Conservation (phyloP, 1,140 invertebrate genomes). For the Tetraneura akinire region DNA sequence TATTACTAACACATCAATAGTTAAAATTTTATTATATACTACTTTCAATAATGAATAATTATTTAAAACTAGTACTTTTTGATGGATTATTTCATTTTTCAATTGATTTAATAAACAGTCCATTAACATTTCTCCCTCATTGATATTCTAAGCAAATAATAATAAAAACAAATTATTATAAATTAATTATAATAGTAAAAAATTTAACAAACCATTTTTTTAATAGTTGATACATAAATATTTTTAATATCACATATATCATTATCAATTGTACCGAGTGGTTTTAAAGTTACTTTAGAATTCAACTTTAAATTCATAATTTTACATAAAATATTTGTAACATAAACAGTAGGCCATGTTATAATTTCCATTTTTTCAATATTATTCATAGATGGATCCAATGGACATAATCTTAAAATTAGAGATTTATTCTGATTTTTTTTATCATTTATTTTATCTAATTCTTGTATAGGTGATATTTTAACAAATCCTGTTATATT, state of each 20-base stretch:
- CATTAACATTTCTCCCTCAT: not conserved
- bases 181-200: not conserved
- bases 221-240: conserved; percentile 5
- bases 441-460: not conserved
- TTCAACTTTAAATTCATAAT: conserved; percentile 14
- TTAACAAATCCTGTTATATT: conserved; percentile 15
- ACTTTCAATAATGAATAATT: not conserved
- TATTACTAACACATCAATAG: conserved; percentile 5
- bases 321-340: conserved; percentile 9
- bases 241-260: conserved; percentile 10
- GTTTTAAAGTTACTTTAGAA: conserved; percentile 20
- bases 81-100: conserved; percentile 14
- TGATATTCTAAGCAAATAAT: not conserved
- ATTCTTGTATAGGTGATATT: conserved; percentile 22
- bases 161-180: too few species aligned
- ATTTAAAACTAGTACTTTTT: conserved; percentile 21
- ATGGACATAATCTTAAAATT: conserved; percentile 24
- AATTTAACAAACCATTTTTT: not conserved
- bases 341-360: conserved; percentile 33
- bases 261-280: not conserved
- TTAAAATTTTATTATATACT: not conserved
- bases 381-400: conserved; percentile 18
- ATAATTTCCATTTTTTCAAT: conserved; percentile 26
- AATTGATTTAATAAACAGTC: not conserved
- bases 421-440: not conserved